Conservation (phyloP, 1,140 invertebrate genomes). For the Belonocnema kinseyi region DNA sequence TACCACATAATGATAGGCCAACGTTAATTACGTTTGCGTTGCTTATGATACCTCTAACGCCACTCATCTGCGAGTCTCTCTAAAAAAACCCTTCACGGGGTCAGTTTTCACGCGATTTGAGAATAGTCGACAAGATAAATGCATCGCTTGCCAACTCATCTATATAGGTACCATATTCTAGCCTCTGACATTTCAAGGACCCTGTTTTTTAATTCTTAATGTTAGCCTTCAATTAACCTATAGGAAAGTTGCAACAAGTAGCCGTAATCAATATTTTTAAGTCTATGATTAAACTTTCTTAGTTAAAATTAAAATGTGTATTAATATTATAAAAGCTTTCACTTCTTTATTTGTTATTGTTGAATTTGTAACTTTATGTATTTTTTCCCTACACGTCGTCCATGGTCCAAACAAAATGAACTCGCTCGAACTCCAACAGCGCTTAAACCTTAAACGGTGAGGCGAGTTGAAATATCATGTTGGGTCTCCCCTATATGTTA, state of each 20-base stretch:
- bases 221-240: too few relatives aligned
- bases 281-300: too few relatives aligned
- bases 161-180: too few relatives aligned
- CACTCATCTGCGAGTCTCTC: constrained; percentile 1
- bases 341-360: background rate
- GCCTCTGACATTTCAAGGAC: too few relatives aligned
- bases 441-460: constrained; percentile 46
- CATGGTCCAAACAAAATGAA: background rate
- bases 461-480: constrained; percentile 73
- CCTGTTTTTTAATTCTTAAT: too few relatives aligned
- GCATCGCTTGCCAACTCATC: too few relatives aligned
- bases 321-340: background rate
- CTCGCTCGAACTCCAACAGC: constrained; percentile 12
- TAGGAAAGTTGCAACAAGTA: too few relatives aligned
- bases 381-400: background rate
- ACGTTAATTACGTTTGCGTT: constrained; percentile 75
- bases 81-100: background rate
- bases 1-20: constrained; percentile 76
- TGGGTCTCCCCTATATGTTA: constrained; percentile 73
- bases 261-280: too few relatives aligned
- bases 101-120: background rate
- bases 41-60: constrained; percentile 53
- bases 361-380: background rate
- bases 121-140: background rate
- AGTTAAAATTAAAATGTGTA: background rate